Evolutionary conservation across 1,140 invertebrate genomes (phyloP).

Genomic region (Cydia fagiglandana): DNA sequence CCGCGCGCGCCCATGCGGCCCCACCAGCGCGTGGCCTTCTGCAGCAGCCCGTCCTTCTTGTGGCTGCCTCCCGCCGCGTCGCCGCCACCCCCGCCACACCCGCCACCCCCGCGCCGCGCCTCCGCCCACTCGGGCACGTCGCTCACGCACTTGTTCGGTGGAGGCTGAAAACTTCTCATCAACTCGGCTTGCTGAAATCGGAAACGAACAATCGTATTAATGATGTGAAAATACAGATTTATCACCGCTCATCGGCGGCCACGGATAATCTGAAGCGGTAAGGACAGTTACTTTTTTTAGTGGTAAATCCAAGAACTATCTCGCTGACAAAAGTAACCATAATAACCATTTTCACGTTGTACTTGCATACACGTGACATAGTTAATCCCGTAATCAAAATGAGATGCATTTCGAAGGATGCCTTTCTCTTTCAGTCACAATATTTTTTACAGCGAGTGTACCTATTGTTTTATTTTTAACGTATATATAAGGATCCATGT

Average conservation of each 20-base stretch:
- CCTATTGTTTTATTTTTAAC: too few relatives aligned
- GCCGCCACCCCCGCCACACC: constrained; percentile 41
- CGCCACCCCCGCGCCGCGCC: constrained; percentile 44
- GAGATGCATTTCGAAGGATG: too few relatives aligned
- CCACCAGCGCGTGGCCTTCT: constrained; percentile 74
- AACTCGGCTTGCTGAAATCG: constrained; percentile 77
- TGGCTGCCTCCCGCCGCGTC: constrained; percentile 44
- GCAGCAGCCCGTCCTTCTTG: constrained; percentile 74
- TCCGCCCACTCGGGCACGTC: constrained; percentile 78
- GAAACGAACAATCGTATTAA: background rate
- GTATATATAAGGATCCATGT: too few relatives aligned
- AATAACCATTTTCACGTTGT: too few relatives aligned
- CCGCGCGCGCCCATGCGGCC: constrained; percentile 71
- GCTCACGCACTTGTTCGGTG: constrained; percentile 79
- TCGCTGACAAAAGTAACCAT: too few relatives aligned
- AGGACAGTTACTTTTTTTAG: too few relatives aligned
- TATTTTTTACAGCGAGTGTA: too few relatives aligned
- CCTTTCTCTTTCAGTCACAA: too few relatives aligned
- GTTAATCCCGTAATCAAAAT: too few relatives aligned
- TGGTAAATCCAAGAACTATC: too few relatives aligned
- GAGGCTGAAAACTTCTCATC: constrained; percentile 77
- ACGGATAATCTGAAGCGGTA: too few relatives aligned
- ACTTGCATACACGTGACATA: too few relatives aligned
- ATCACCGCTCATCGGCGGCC: background rate
- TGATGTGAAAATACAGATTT: background rate